Conservation (phyloP, 2,888 invertebrate genomes). For the Ormyrus nitidulus region DNA sequence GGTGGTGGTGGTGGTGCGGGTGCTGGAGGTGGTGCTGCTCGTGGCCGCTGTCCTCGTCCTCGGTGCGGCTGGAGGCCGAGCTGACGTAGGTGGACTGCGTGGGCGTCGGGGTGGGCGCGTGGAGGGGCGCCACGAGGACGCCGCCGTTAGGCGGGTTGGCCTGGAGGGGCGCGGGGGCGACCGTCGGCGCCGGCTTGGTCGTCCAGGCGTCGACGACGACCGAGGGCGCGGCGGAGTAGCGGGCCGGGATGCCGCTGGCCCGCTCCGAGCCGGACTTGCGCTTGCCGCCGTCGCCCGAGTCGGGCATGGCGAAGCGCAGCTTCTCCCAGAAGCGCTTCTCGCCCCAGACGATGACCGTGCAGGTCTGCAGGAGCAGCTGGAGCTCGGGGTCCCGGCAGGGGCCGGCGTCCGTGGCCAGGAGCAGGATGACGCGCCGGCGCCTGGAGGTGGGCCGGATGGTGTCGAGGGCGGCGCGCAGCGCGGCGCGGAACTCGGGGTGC, state of each 20-base stretch:
- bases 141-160: constrained; percentile 51
- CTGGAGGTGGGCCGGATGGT: constrained; percentile 74
- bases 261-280: constrained; percentile 57
- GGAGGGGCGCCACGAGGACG: constrained; percentile 73
- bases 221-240: constrained; percentile 86
- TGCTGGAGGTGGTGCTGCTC: constrained; percentile 78
- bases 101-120: constrained; percentile 80
- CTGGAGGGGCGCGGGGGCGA: constrained; percentile 74
- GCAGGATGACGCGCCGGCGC: constrained; percentile 69
- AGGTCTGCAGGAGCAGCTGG: constrained; percentile 83
- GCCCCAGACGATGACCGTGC: constrained; percentile 84
- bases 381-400: constrained; percentile 86
- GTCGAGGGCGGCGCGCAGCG: constrained; percentile 86
- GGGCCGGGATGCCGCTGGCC: constrained; percentile 75
- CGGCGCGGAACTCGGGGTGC: constrained; percentile 87
- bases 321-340: constrained; percentile 92
- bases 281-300: constrained; percentile 78
- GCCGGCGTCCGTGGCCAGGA: constrained; percentile 80
- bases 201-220: constrained; percentile 83
- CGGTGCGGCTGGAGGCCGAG: constrained; percentile 78
- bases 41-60: constrained; percentile 80
- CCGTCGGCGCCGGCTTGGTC: constrained; percentile 76
- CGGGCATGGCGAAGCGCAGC: constrained; percentile 85
- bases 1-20: constrained; percentile 77
- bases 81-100: constrained; percentile 81